Conservation (phyloP, 2,113 vertebrate genomes). For the Paratilapia polleni region DNA sequence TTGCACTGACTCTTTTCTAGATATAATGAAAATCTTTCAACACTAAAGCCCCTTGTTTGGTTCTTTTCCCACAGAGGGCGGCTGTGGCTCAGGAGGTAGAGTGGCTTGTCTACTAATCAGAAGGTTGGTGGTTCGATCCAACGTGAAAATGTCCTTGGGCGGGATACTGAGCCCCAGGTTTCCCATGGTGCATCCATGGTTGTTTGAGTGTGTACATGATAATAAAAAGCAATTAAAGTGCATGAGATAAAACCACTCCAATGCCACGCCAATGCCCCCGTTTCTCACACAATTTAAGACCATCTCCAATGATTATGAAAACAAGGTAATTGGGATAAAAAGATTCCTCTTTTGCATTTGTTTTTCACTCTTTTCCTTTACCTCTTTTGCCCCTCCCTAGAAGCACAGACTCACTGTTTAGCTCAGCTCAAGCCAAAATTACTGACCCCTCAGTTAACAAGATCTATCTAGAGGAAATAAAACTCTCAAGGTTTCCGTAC, state of each 20-base stretch:
- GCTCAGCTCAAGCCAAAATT: not conserved
- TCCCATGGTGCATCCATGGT: not conserved
- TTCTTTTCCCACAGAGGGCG: not conserved
- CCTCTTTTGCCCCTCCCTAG: not conserved
- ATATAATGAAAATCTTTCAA: not conserved
- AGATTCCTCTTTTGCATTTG: not conserved
- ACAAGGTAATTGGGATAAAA: not conserved
- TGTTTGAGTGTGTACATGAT: not conserved
- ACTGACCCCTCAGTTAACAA: not conserved
- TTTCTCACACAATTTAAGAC: not conserved
- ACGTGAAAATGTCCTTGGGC: not conserved
- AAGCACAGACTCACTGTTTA: not conserved
- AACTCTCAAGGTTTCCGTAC: not conserved
- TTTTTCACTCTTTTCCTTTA: not conserved
- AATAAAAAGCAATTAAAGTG: not conserved
- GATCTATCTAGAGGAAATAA: not conserved
- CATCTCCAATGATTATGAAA: not conserved
- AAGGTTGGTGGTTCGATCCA: not conserved
- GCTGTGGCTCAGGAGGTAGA: not conserved
- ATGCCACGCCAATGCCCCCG: accelerated
- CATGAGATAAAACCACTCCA: not conserved
- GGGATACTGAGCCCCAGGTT: not conserved
- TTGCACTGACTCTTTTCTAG: not conserved
- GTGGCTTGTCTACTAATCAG: not conserved
- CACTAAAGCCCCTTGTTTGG: not conserved